A percentile compares a stretch with the other conserved stretches of the same genome.
phyloP scores from a whole-genome alignment of 2,888 invertebrate genomes.

The Macaria liturata region DNA sequence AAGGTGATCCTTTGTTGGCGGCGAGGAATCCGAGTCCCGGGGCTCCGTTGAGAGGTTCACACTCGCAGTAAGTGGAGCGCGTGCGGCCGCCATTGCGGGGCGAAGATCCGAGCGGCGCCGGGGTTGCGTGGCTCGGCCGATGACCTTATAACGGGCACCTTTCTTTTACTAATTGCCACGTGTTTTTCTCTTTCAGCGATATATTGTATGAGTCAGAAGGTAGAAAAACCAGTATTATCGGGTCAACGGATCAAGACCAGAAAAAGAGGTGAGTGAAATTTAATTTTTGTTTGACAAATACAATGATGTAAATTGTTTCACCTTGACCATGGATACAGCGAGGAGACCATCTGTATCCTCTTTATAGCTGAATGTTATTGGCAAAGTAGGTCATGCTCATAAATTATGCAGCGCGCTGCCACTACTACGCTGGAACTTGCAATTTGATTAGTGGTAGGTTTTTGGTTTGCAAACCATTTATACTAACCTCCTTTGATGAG shows the following conservation, averaged over 20 bases:
- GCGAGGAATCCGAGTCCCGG: conserved; percentile 43
- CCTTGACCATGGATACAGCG: conserved; percentile 46
- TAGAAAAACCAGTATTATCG: conserved; percentile 99
- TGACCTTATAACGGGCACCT: conserved; percentile 66
- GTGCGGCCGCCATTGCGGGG: conserved; percentile 55
- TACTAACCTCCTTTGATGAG: too few species aligned
- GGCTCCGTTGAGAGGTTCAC: conserved; percentile 45
- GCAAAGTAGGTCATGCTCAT: conserved; percentile 35
- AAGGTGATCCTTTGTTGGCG: conserved; percentile 42
- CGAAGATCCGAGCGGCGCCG: conserved; percentile 42
- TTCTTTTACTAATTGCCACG: conserved; percentile 72
- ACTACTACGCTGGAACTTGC: not conserved
- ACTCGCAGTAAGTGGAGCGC: conserved; percentile 54
- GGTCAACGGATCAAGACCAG: conserved; percentile 99
- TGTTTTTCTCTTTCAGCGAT: conserved; percentile 87
- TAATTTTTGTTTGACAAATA: conserved; percentile 38
- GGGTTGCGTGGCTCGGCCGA: conserved; percentile 62
- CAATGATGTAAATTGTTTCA: conserved; percentile 30
- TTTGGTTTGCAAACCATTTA: too few species aligned
- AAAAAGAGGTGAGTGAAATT: conserved; percentile 94
- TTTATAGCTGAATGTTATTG: conserved; percentile 5
- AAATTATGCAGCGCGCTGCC: conserved; percentile 6
- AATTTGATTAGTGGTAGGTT: too few species aligned
- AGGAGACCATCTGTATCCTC: conserved; percentile 18
- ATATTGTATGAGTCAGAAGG: conserved; percentile 99